Evolutionary conservation across 1,140 invertebrate genomes (phyloP), one percentile per base, ranked within the genome.

Genomic region (Acromyrmex echinatior): DNA sequence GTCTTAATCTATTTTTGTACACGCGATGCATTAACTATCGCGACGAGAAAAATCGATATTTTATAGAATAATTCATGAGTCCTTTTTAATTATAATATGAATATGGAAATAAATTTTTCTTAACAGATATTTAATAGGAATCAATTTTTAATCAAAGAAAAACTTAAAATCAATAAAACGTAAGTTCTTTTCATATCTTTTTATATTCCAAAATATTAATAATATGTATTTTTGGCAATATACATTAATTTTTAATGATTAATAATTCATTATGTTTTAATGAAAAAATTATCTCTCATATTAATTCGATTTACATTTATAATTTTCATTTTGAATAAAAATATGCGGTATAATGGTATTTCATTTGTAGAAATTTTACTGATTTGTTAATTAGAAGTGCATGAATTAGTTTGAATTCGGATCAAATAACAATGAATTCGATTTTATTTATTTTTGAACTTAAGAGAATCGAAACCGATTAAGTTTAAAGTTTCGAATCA

Each of bases 1-100:
- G 21, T 2, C 53, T 80, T 68, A 80, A 70, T 53, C 31, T 39
- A 35, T 68, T 14, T 80, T 80, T 70, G 2, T 14, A 80, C 62
- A 80, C 63, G 45, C 78, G 28, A 80, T n/a, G 18, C 28, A 18
- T 53, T 53, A 6, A 65, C 39, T 63, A 28, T 10, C n/a, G 14
- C 14, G 35, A 77, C 25, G 16, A 49, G n/a, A 7, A 71, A 71
- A 45, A 39, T 6, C 16, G 16, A 51, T 6, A 2, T 6, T 58
- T 21, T 21, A 28, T 35, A 16, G 25, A 78, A 78, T 65, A 39
- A 31, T 78, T 78, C 4, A 77, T 56, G 53, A 39, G n/a, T 62
- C n/a, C 45, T 39, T 9, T 77, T 45, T 58, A 25, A 14, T 39
- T 39, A 39, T 39, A 77, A 45, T 14, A 63, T 18, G 31, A 18